Base-by-base conservation (phyloP, 2,113 vertebrate species). In the Eolophus roseicapilla region DNA sequence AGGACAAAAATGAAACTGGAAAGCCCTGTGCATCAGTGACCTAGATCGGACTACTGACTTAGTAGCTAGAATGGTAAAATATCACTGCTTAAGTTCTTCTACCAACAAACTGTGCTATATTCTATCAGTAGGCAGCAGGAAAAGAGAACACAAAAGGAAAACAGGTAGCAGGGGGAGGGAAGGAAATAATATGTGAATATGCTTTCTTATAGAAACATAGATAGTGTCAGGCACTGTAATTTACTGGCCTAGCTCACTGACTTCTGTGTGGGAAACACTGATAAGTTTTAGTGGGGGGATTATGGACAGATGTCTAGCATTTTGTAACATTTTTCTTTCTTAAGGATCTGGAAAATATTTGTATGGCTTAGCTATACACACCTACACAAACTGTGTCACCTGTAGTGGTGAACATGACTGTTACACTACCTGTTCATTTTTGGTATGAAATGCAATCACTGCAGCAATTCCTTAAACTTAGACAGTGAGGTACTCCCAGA, bases 1-100 rank as follows among this genome's bases (percentile, higher is more conserved):
- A 78, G 50, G 71, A 70, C 87, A 94, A 89, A 96, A 95, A 93
- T 93, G 79, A 82, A 92, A 91, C 68, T 0, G 6, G 71, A 88
- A 90, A 95, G 37, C 74, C 52, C 82, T 81, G 43, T 78, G 70
- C 86, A 90, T 83, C 81, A 28, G 47, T 91, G 92, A 92, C 81
- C 89, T 91, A 96, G 82, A 96, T 95, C 86, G 91, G 70, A 47
- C 55, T 82, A 43, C 14, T 6, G 65, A 85, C 28, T 49, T 81
- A 7, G 6, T 63, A 85, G 76, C 57, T 82, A 69, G 69, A 85
- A 89, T 13, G 62, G 29, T 62, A 77, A 95, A 96, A 84, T 67
- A 74, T 80, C 64, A 23, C 23, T 37, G 28, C 21, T 64, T 50
- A 69, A 43, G 64, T 77, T 82, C 50, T 76, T 81, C 78, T 74